These are phyloP conservation scores for Enteromius unitaeniatus DNA, from an alignment of 2,797 vertebrate genomes.

Conservation along the genomic window DNA sequence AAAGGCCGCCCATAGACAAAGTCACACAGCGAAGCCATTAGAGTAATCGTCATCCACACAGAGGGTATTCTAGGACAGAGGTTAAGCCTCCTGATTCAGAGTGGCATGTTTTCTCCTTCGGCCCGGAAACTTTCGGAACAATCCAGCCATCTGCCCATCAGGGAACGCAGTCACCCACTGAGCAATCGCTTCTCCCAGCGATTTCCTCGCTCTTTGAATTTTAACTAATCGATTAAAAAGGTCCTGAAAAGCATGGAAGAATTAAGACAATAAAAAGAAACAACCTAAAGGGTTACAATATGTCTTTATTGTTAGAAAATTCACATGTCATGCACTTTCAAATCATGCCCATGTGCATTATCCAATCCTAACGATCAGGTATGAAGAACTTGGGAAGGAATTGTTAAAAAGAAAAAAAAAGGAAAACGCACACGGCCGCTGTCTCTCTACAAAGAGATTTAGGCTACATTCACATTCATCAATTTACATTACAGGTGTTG, in stretches of 20 bases:
- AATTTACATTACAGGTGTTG: constrained; percentile 1
- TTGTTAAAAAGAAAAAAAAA: neutral
- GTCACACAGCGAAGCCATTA: constrained; percentile 48
- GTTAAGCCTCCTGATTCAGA: constrained; percentile 62
- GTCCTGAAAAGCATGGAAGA: neutral
- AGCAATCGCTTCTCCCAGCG: neutral
- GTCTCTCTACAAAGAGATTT: constrained; percentile 4
- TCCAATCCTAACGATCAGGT: neutral
- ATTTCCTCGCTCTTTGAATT: neutral
- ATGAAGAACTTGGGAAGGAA: neutral
- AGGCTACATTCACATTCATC: constrained; percentile 34
- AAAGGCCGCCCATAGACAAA: constrained; percentile 52
- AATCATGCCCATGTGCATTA: constrained; percentile 21
- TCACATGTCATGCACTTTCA: constrained; percentile 35
- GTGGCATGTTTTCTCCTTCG: constrained; percentile 66
- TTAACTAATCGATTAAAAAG: neutral
- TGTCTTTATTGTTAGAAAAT: constrained; percentile 70
- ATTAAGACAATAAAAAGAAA: neutral
- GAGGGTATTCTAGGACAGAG: constrained; percentile 55
- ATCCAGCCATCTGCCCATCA: constrained; percentile 63
- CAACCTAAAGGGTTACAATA: constrained; percentile 17
- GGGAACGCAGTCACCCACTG: constrained; percentile 9
- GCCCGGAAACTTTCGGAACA: constrained; percentile 61
- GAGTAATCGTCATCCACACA: constrained; percentile 42
- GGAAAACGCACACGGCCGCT: neutral